Percentiles rank a stretch among this genome's conserved stretches.
Evolutionary conservation across 2,888 invertebrate species (phyloP).

Genomic region (Brachypterus glaber): DNA sequence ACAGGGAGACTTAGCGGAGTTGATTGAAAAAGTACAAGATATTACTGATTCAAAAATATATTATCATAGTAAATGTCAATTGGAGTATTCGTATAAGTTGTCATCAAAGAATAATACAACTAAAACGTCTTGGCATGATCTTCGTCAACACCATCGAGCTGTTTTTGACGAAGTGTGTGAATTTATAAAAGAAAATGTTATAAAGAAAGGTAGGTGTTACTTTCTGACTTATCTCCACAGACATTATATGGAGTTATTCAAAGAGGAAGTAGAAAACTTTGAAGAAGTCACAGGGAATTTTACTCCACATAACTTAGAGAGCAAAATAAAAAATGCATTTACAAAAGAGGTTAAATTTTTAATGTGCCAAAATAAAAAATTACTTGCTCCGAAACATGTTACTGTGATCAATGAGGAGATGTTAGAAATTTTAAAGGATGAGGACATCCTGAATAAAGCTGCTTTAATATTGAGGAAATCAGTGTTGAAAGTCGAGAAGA

Average conservation of each 20-base stretch:
- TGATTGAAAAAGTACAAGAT: constrained; percentile 1
- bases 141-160: constrained; percentile 20
- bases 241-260: constrained; percentile 22
- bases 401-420: constrained; percentile 15
- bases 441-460: constrained; percentile 22
- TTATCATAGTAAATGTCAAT: constrained; percentile 10
- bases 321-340: constrained; percentile 21
- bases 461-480: constrained; percentile 21
- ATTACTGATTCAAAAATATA: constrained; percentile 8
- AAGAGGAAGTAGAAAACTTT: constrained; percentile 20
- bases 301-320: constrained; percentile 22
- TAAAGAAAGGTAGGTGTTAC: constrained; percentile 24
- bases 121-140: constrained; percentile 12
- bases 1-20: background rate
- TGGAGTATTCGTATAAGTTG: constrained; percentile 7
- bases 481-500: constrained; percentile 18
- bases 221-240: constrained; percentile 23
- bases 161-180: constrained; percentile 23
- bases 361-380: constrained; percentile 22
- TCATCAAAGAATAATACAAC: constrained; percentile 3
- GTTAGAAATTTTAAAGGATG: constrained; percentile 21
- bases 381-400: constrained; percentile 21
- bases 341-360: constrained; percentile 21
- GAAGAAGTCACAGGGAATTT: constrained; percentile 18
- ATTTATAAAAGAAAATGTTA: constrained; percentile 23